These are phyloP conservation scores for Formicarius rufipectus DNA, from an alignment of 2,113 vertebrate species.

Conservation along the genomic window DNA sequence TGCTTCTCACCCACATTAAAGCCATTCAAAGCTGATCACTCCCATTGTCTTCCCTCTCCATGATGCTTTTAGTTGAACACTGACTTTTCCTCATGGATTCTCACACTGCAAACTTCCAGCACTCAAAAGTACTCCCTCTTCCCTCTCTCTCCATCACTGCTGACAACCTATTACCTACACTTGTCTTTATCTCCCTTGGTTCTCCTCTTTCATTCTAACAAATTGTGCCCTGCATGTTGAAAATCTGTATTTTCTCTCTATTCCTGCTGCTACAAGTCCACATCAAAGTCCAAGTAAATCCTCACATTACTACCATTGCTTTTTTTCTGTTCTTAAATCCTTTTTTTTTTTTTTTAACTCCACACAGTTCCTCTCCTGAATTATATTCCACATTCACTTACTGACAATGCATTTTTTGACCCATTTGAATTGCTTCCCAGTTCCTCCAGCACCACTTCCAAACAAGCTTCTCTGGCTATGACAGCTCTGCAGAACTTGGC, in stretches of 20 bases:
- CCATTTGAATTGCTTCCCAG: constrained; percentile 39
- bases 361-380: neutral
- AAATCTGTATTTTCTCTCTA: neutral
- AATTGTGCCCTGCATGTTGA: neutral
- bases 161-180: neutral
- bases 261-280: neutral
- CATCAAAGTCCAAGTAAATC: neutral
- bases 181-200: neutral
- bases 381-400: neutral
- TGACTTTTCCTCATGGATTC: neutral
- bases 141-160: neutral
- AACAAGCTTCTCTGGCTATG: neutral
- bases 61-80: neutral
- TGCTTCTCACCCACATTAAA: neutral
- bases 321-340: neutral
- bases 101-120: neutral
- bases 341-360: neutral
- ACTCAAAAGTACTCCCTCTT: neutral
- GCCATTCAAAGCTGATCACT: neutral
- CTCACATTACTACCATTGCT: neutral
- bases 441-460: constrained; percentile 30
- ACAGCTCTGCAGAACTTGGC: constrained; percentile 35
- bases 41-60: neutral
- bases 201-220: neutral
- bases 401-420: constrained; percentile 46